Percentiles rank a stretch among this genome's conserved stretches.
Conservation (phyloP, 2,797 vertebrate species). For the Paramormyrops hopkinsi region DNA sequence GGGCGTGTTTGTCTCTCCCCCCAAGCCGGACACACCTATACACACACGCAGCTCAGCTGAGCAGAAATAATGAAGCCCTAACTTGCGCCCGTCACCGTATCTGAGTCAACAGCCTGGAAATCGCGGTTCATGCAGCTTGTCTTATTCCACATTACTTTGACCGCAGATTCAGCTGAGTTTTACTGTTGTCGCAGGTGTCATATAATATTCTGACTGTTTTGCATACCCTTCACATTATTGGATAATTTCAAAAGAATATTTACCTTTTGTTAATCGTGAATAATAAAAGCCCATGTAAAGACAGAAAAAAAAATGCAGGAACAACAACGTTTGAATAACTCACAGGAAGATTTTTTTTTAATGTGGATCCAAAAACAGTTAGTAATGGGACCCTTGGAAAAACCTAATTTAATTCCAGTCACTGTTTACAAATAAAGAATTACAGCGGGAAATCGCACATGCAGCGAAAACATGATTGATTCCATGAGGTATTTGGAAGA, state of each 20-base stretch:
- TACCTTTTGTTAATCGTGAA: not conserved
- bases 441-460: not conserved
- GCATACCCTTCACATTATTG: not conserved
- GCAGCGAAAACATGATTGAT: not conserved
- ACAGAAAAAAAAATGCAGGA: not conserved
- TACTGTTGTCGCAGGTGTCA: not conserved
- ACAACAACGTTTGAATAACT: not conserved
- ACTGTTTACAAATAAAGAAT: not conserved
- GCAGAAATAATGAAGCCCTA: not conserved
- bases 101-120: not conserved
- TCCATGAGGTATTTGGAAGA: not conserved
- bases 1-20: constrained; percentile 33
- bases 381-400: not conserved
- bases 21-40: constrained; percentile 38
- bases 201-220: not conserved
- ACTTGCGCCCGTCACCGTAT: not conserved
- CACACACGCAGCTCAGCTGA: not conserved
- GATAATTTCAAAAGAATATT: not conserved
- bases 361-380: not conserved
- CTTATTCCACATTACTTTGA: not conserved
- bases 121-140: not conserved
- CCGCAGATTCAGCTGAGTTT: not conserved
- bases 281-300: not conserved
- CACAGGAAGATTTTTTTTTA: not conserved
- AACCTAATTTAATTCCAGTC: not conserved